Evolutionary conservation across 1,140 invertebrate genomes (phyloP).

Genomic region (Eurosta solidaginis): DNA sequence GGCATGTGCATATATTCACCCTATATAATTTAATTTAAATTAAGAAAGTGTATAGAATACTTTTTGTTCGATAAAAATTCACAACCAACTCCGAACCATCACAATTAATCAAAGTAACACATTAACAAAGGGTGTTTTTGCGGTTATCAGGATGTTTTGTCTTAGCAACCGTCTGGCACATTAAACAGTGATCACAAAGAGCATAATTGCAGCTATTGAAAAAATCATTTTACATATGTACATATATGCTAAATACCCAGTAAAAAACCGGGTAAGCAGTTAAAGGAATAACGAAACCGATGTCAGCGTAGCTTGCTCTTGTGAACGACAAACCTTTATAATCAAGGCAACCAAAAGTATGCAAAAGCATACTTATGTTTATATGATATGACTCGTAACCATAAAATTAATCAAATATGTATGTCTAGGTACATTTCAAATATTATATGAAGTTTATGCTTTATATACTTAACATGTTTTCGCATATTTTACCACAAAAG

Average conservation of each 20-base stretch:
- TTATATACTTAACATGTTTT: too few species aligned
- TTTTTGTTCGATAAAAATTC: not conserved
- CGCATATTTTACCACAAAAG: not conserved
- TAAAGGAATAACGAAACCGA: too few species aligned
- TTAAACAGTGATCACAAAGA: not conserved
- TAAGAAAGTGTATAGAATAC: not conserved
- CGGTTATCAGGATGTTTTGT: not conserved
- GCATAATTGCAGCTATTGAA: not conserved
- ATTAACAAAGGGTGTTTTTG: not conserved
- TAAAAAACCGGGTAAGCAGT: too few species aligned
- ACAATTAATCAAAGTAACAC: slow-evolving; percentile 18
- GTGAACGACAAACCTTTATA: too few species aligned
- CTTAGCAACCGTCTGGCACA: not conserved
- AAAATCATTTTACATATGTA: not conserved
- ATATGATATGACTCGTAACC: too few species aligned
- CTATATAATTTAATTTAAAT: not conserved
- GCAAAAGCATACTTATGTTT: too few species aligned
- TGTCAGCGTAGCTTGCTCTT: too few species aligned
- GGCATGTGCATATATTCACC: too few species aligned
- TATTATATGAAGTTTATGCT: too few species aligned
- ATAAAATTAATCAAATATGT: too few species aligned
- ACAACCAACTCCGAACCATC: not conserved
- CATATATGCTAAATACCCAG: not conserved
- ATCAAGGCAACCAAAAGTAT: too few species aligned
- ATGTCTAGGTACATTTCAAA: too few species aligned